Conservation (phyloP, 1,140 invertebrate species). For the Mya arenaria region DNA sequence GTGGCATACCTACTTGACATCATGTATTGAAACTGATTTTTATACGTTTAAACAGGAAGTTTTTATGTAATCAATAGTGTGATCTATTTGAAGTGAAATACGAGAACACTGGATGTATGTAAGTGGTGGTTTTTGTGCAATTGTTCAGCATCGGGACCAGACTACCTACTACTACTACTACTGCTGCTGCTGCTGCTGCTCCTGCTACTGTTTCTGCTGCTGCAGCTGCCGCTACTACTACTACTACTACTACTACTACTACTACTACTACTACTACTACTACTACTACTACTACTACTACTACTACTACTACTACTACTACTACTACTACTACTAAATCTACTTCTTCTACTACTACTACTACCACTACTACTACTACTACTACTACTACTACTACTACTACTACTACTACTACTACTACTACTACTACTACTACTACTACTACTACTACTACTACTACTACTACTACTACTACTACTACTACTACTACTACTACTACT, state of each 20-base stretch:
- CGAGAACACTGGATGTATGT: too few species aligned
- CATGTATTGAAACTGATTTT: too few species aligned
- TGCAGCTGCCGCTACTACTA: not conserved
- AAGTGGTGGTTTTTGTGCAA: too few species aligned
- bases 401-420: slow-evolving; percentile 15
- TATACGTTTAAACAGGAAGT: too few species aligned
- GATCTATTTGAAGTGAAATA: too few species aligned
- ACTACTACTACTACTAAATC: slow-evolving; percentile 17
- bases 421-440: slow-evolving; percentile 44
- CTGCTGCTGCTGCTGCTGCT: not conserved
- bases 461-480: not conserved
- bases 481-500: slow-evolving; percentile 16
- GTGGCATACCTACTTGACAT: too few species aligned
- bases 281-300: not conserved
- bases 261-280: slow-evolving; percentile 10
- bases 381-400: slow-evolving; percentile 37
- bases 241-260: slow-evolving; percentile 7
- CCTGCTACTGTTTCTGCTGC: not conserved
- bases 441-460: slow-evolving; percentile 20
- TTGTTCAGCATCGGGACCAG: too few species aligned
- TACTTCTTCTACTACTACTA: slow-evolving; percentile 10
- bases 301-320: slow-evolving; percentile 26
- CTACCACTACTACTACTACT: slow-evolving; percentile 38
- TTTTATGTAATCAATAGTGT: too few species aligned
- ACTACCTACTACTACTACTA: not conserved